A percentile compares a stretch with the other conserved stretches of the same genome.
Conservation (phyloP, 2,113 vertebrate genomes). For the Leucosticte australis region DNA sequence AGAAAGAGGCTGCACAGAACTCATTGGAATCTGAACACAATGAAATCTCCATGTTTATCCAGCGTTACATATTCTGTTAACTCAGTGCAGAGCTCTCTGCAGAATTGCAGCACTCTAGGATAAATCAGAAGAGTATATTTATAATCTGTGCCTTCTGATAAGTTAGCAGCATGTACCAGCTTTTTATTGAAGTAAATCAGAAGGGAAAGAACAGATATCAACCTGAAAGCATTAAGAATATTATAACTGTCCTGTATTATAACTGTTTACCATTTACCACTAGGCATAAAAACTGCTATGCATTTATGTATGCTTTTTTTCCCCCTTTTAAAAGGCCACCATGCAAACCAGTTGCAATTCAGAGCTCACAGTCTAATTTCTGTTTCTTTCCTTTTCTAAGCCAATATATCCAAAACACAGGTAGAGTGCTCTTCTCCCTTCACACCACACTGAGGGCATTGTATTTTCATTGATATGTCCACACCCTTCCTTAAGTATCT, state of each 20-base stretch:
- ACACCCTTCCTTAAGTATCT: background rate
- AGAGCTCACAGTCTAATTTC: background rate
- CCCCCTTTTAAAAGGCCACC: background rate
- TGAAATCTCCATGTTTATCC: background rate
- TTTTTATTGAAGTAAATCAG: conserved; percentile 10
- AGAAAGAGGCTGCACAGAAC: background rate
- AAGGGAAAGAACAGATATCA: conserved; percentile 29
- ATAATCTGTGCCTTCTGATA: conserved; percentile 1
- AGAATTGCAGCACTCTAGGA: background rate
- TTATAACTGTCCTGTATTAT: background rate
- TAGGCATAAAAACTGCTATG: background rate
- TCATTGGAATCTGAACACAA: background rate
- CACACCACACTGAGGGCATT: background rate
- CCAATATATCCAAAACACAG: background rate
- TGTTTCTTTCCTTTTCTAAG: background rate
- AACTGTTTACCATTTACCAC: background rate
- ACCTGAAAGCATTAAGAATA: background rate
- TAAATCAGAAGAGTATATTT: background rate
- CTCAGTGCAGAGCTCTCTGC: background rate
- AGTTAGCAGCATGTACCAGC: background rate
- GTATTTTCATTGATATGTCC: background rate
- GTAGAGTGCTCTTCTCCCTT: background rate
- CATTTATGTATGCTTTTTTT: background rate
- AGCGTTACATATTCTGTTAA: background rate
- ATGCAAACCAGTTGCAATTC: background rate